Evolutionary conservation across 2,888 invertebrate genomes (phyloP).

Genomic region (Candidula unifasciata): DNA sequence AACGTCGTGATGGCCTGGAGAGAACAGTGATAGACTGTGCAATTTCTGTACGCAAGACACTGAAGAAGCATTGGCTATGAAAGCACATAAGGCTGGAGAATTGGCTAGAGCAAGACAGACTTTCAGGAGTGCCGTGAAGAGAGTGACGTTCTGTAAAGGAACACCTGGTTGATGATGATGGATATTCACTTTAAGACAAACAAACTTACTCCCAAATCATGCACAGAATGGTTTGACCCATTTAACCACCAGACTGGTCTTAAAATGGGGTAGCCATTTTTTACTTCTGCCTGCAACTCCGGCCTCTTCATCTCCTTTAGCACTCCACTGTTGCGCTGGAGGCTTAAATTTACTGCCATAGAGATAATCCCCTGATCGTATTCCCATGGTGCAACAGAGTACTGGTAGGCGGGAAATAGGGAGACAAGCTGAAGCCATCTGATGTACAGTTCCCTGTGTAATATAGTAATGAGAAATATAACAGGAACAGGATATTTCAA

Average conservation of each 20-base stretch:
- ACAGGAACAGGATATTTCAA: no score
- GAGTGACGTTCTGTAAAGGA: no score
- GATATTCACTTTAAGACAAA: no score
- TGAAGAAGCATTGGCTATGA: no score
- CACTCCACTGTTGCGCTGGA: constrained; percentile 33
- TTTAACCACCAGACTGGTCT: constrained; percentile 71
- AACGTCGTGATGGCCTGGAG: no score
- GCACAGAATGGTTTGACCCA: constrained; percentile 60
- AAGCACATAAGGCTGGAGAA: no score
- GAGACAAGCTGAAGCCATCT: constrained; percentile 39
- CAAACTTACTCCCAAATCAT: constrained; percentile 41
- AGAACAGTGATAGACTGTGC: no score
- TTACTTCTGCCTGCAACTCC: constrained; percentile 82
- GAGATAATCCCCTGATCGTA: constrained; percentile 9
- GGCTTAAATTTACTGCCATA: constrained; percentile 17
- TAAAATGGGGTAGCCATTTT: constrained; percentile 82
- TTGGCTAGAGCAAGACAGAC: no score
- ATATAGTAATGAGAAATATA: no score
- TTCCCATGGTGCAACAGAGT: constrained; percentile 32
- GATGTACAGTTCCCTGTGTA: constrained; percentile 38
- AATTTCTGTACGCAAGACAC: no score
- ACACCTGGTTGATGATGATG: no score
- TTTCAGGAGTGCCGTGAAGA: no score
- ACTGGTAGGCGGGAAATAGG: constrained; percentile 37
- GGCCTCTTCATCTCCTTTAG: constrained; percentile 75